A percentile compares a stretch with the other conserved stretches of the same genome.
These are phyloP conservation scores for Mythimna lalbum DNA, from an alignment of 2,888 invertebrate species.

Conservation along the genomic window DNA sequence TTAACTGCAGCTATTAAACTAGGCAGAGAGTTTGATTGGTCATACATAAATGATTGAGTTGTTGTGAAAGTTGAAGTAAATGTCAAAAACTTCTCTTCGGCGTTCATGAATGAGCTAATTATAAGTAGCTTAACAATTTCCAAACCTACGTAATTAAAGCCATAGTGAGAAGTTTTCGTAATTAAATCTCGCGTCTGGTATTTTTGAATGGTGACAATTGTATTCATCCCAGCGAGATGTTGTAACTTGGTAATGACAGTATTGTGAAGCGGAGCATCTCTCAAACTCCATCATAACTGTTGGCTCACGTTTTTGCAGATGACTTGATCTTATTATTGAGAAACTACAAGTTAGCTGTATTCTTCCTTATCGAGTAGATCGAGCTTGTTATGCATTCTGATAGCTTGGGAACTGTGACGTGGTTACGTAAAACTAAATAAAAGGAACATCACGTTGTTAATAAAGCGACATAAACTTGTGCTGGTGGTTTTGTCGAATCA, in stretches of 20 bases:
- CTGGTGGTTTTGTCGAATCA: conserved; percentile 28
- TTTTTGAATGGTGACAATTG: conserved; percentile 68
- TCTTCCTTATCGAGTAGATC: conserved; percentile 85
- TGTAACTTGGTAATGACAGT: conserved; percentile 84
- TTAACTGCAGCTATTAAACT: conserved; percentile 20
- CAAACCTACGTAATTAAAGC: conserved; percentile 37
- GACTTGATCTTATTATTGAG: conserved; percentile 85
- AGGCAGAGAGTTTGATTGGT: conserved; percentile 23
- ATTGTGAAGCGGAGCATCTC: conserved; percentile 82
- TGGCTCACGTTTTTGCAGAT: conserved; percentile 87
- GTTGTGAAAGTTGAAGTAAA: conserved; percentile 30
- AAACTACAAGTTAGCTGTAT: conserved; percentile 79
- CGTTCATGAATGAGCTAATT: conserved; percentile 17
- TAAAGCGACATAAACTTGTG: conserved; percentile 60
- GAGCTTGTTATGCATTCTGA: conserved; percentile 84
- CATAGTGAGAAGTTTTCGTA: conserved; percentile 47
- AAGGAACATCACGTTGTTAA: conserved; percentile 50
- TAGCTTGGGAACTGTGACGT: conserved; percentile 85
- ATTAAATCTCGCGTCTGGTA: conserved; percentile 61
- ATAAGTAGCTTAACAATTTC: conserved; percentile 3
- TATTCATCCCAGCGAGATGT: conserved; percentile 69
- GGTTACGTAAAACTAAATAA: conserved; percentile 77
- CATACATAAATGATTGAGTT: neutral
- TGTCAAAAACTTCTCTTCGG: conserved; percentile 17
- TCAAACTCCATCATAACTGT: conserved; percentile 79